Evolutionary conservation across 2,113 vertebrate species (phyloP).

Genomic region (Triplophysa tibetana): DNA sequence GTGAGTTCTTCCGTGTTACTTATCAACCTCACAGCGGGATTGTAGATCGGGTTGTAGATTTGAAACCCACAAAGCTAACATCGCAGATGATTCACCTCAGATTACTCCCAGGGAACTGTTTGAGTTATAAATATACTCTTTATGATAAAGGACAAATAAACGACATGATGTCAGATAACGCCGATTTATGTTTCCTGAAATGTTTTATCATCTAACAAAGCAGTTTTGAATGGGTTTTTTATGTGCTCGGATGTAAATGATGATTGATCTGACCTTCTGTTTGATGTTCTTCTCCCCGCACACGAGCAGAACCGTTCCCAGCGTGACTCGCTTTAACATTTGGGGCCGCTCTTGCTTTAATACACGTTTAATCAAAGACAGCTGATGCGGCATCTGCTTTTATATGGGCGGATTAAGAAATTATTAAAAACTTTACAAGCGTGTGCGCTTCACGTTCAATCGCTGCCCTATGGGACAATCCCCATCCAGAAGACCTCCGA

Average conservation of each 20-base stretch:
- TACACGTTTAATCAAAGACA: slow-evolving; percentile 71
- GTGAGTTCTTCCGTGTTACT: slow-evolving; percentile 73
- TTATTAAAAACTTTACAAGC: slow-evolving; percentile 71
- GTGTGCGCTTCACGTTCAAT: slow-evolving; percentile 33
- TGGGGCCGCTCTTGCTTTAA: slow-evolving; percentile 33
- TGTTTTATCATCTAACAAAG: too few relatives aligned
- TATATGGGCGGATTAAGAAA: slow-evolving; percentile 62
- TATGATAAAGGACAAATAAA: too few relatives aligned
- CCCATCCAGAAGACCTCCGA: neutral
- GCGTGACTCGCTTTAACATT: slow-evolving; percentile 5
- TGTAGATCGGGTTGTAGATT: too few relatives aligned
- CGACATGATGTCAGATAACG: too few relatives aligned
- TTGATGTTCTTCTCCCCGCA: neutral
- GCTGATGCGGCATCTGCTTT: slow-evolving; percentile 69
- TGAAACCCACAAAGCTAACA: too few relatives aligned
- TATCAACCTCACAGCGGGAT: neutral
- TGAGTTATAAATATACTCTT: too few relatives aligned
- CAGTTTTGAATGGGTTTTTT: too few relatives aligned
- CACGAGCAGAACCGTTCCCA: neutral
- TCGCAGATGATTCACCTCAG: too few relatives aligned
- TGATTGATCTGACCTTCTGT: too few relatives aligned
- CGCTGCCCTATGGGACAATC: slow-evolving; percentile 36
- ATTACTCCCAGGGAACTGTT: too few relatives aligned
- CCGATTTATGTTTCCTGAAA: too few relatives aligned
- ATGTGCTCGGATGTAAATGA: too few relatives aligned